Conservation (phyloP, 2,888 invertebrate species). For the Lepidochitona cinerea region DNA sequence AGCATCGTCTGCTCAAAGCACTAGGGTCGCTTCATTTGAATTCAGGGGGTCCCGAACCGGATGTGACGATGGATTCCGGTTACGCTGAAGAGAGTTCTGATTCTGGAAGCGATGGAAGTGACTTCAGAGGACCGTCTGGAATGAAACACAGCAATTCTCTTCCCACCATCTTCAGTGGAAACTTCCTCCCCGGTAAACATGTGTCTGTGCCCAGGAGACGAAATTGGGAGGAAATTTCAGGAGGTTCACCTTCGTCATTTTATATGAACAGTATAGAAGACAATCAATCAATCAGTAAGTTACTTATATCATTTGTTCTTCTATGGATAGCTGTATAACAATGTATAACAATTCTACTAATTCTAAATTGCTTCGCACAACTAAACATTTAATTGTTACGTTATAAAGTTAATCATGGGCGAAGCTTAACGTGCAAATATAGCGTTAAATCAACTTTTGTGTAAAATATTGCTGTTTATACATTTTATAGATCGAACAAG, state of each 20-base stretch:
- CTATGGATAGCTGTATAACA: no score
- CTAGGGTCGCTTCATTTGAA: background rate
- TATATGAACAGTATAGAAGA: background rate
- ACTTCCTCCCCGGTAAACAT: background rate
- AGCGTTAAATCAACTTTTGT: no score
- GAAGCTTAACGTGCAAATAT: no score
- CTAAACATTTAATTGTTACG: no score
- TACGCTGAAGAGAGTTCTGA: constrained; percentile 1
- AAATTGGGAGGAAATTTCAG: background rate
- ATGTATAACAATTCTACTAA: no score
- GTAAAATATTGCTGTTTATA: no score
- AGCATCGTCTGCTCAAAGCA: background rate
- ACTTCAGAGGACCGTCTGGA: background rate
- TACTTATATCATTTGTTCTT: no score
- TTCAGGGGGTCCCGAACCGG: background rate
- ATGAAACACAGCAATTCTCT: background rate
- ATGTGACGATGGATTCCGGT: background rate
- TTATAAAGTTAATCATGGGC: no score
- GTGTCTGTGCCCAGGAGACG: background rate
- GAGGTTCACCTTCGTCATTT: background rate
- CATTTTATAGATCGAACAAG: no score
- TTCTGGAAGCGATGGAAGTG: background rate
- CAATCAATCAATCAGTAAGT: background rate
- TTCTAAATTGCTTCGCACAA: no score
- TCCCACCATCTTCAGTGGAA: background rate